Conservation (phyloP, 1,140 invertebrate genomes). For the Cepaea nemoralis region DNA sequence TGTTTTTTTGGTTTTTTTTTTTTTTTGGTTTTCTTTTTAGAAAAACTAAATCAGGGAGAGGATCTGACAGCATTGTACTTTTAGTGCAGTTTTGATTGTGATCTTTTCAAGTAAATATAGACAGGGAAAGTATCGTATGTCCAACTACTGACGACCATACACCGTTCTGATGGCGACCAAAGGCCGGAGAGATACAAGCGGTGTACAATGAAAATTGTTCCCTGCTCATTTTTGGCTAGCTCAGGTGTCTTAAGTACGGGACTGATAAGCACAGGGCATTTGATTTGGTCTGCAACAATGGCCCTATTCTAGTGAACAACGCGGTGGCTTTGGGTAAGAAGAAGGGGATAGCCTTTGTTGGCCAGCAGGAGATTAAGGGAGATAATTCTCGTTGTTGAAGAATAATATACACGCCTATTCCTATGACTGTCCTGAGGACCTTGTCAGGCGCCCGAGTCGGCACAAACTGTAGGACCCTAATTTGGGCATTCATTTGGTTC, state of each 20-base stretch:
- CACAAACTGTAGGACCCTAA: too few species aligned
- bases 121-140: neutral
- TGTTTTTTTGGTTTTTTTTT: too few species aligned
- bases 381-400: neutral
- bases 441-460: neutral
- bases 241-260: neutral
- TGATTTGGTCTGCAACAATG: neutral
- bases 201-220: neutral
- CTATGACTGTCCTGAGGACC: neutral
- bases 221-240: slow-evolving; percentile 13
- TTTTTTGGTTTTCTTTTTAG: too few species aligned
- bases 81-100: neutral
- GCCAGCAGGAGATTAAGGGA: slow-evolving; percentile 1
- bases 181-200: neutral
- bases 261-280: neutral
- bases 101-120: neutral
- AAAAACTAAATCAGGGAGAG: too few species aligned
- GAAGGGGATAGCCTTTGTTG: neutral
- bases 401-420: neutral
- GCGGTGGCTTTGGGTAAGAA: neutral
- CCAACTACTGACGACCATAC: neutral
- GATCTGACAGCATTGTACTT: too few species aligned
- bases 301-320: neutral
- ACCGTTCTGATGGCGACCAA: neutral
- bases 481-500: too few species aligned